These are phyloP conservation scores for Drosophila oshimai DNA, from an alignment of 1,140 invertebrate genomes.

Conservation along the genomic window DNA sequence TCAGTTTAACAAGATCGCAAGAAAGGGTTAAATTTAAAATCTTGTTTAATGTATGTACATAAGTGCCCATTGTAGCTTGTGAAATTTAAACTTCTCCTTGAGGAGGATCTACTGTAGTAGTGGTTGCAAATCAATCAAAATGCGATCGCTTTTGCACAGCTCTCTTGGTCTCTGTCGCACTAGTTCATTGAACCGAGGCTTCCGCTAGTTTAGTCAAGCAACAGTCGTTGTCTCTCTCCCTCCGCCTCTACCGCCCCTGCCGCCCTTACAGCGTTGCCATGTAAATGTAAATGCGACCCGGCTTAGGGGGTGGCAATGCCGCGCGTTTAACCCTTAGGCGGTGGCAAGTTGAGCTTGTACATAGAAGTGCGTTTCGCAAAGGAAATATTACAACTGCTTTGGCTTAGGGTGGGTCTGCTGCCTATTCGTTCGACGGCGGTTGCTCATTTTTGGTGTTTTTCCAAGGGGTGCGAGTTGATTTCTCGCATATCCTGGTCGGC, in stretches of 20 bases:
- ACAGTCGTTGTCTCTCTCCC: conserved; percentile 1
- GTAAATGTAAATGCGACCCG: conserved; percentile 1
- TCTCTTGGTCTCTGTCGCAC: background rate
- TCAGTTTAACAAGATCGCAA: no score
- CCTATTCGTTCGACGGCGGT: no score
- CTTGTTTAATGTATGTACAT: no score
- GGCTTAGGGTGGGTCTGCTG: conserved; percentile 50
- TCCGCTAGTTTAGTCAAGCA: conserved; percentile 29
- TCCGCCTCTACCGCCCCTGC: background rate
- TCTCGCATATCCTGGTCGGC: conserved; percentile 16
- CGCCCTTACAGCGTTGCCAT: conserved; percentile 26
- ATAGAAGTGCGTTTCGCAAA: conserved; percentile 44
- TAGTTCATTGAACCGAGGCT: conserved; percentile 37
- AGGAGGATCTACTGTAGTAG: background rate
- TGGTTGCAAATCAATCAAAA: background rate
- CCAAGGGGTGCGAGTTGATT: conserved; percentile 14
- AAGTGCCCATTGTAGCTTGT: no score
- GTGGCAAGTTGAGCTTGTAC: conserved; percentile 13
- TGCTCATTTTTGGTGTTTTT: conserved; percentile 61
- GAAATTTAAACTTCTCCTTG: no score
- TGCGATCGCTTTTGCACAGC: background rate
- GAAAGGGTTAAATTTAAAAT: no score
- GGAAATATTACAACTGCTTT: conserved; percentile 65
- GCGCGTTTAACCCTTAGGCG: conserved; percentile 63
- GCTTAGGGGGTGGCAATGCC: conserved; percentile 57